A percentile compares a stretch with the other conserved stretches of the same genome.
Evolutionary conservation across 2,888 invertebrate species (phyloP).

Genomic region (Alviniconcha strummeri): DNA sequence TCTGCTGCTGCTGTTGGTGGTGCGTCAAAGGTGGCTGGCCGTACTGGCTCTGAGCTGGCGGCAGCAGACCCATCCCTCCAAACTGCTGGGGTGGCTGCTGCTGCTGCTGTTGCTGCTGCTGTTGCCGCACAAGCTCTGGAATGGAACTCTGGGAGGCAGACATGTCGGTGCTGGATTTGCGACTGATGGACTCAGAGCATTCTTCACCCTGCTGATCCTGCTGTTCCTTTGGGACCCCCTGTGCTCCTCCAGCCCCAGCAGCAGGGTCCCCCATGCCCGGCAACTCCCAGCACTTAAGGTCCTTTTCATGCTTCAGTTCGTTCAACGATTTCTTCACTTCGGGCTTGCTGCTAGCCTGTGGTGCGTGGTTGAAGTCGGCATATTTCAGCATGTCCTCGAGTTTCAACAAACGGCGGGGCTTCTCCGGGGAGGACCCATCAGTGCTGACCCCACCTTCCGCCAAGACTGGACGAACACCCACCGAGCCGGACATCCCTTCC

Average conservation of each 20-base stretch:
- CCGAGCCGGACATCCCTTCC: constrained; percentile 5
- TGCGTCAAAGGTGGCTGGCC: constrained; percentile 18
- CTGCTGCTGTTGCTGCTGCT: constrained; percentile 40
- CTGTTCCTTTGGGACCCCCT: constrained; percentile 16
- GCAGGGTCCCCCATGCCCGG: constrained; percentile 18
- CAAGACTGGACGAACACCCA: constrained; percentile 9
- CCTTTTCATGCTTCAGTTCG: constrained; percentile 44
- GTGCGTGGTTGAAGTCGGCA: constrained; percentile 32
- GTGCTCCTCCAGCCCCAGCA: constrained; percentile 26
- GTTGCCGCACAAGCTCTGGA: constrained; percentile 42
- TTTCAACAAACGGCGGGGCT: constrained; percentile 34
- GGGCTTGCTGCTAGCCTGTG: constrained; percentile 20
- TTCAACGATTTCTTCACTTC: constrained; percentile 44
- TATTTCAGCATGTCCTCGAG: constrained; percentile 43
- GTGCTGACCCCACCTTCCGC: constrained; percentile 4
- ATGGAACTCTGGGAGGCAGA: constrained; percentile 42
- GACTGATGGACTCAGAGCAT: constrained; percentile 42
- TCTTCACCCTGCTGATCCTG: constrained; percentile 32
- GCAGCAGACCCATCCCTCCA: constrained; percentile 4
- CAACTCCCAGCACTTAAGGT: constrained; percentile 33
- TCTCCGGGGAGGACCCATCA: constrained; percentile 17
- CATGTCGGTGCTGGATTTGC: constrained; percentile 49
- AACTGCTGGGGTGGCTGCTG: constrained; percentile 21
- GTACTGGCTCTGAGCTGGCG: constrained; percentile 11
- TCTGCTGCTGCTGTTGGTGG: constrained; percentile 15